Percentiles rank a stretch among this genome's conserved stretches.
Conservation (phyloP, 2,797 vertebrate species). For the Euphonia xanthogaster region DNA sequence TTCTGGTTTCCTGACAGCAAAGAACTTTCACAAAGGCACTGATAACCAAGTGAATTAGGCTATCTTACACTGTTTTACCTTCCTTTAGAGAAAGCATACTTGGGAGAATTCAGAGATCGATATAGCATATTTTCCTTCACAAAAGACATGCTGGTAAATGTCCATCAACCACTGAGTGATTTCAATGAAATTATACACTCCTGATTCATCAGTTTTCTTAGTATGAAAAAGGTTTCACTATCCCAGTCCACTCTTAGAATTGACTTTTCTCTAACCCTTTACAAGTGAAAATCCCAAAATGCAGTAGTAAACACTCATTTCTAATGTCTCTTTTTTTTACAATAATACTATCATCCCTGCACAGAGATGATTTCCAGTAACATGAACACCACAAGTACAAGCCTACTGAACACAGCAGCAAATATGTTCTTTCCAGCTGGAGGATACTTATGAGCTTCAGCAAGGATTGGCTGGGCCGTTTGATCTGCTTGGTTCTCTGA, state of each 20-base stretch:
- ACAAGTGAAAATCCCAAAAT: background rate
- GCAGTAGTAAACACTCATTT: background rate
- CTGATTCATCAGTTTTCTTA: background rate
- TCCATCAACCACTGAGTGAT: background rate
- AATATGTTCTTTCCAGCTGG: background rate
- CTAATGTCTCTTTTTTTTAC: background rate
- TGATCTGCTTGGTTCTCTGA: background rate
- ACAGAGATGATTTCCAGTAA: background rate
- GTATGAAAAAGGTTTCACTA: background rate
- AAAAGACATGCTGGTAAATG: background rate
- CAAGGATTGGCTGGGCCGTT: background rate
- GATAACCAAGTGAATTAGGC: background rate
- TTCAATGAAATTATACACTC: background rate
- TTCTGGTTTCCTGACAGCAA: background rate
- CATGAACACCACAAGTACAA: background rate
- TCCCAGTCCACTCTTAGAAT: background rate
- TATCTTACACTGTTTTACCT: background rate
- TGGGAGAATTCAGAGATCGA: background rate
- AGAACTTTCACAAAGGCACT: background rate
- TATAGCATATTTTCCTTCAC: background rate
- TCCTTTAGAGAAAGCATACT: background rate
- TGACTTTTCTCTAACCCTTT: background rate
- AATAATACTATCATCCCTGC: accelerated
- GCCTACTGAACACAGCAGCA: background rate
- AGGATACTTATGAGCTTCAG: background rate